Evolutionary conservation across 2,888 invertebrate genomes (phyloP).

Genomic region (Congeria kusceri): DNA sequence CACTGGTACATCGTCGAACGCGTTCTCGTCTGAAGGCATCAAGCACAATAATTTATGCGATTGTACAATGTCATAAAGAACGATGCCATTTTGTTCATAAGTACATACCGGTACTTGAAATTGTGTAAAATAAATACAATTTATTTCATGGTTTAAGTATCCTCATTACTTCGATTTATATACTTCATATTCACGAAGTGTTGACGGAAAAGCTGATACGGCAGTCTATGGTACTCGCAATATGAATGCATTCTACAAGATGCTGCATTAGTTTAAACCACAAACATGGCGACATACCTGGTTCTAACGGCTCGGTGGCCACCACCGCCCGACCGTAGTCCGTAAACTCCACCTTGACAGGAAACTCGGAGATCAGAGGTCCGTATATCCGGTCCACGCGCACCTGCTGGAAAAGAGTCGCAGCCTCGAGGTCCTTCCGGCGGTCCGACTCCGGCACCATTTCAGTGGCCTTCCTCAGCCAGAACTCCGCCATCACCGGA

Average conservation of each 20-base stretch:
- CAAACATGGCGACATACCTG: constrained; percentile 42
- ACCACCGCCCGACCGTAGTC: constrained; percentile 92
- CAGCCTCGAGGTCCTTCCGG: constrained; percentile 72
- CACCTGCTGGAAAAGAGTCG: constrained; percentile 78
- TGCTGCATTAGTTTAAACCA: too few species aligned
- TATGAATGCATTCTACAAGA: too few species aligned
- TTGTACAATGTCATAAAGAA: too few species aligned
- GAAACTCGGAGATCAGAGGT: constrained; percentile 73
- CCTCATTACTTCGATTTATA: too few species aligned
- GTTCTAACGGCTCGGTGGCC: constrained; percentile 88
- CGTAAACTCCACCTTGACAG: constrained; percentile 76
- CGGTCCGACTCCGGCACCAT: constrained; percentile 53
- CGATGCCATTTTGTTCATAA: too few species aligned
- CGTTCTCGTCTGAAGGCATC: constrained; percentile 88
- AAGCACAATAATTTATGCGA: not conserved
- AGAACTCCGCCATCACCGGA: constrained; percentile 79
- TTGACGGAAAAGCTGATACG: too few species aligned
- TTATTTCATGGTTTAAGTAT: too few species aligned
- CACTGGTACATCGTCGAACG: constrained; percentile 95
- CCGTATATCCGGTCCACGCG: constrained; percentile 77
- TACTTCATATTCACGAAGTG: too few species aligned
- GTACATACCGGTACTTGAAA: too few species aligned
- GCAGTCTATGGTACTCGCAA: too few species aligned
- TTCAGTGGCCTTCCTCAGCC: constrained; percentile 77
- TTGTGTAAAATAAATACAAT: too few species aligned